Evolutionary conservation across 1,140 invertebrate genomes (phyloP), one percentile per base, ranked within the genome.

Genomic region (Bursaphelenchus mucronatus): DNA sequence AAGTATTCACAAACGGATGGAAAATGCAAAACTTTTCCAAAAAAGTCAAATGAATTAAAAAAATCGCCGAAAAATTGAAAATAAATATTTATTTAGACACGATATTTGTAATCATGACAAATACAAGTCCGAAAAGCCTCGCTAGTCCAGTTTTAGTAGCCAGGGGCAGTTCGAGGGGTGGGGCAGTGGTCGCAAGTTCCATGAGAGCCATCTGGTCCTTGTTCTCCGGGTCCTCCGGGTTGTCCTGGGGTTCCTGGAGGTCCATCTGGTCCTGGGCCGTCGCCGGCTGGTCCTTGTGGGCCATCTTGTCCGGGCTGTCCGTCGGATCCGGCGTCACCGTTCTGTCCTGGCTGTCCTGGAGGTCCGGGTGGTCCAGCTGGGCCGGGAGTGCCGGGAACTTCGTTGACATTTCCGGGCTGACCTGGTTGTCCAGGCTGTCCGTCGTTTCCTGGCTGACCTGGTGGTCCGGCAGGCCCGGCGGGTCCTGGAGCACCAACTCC

Each of bases 361-460:
- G 53, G 4, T 61, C 68, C 68, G 39, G 69, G 40, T 17, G 72
- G 71, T 3, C 69, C 69, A 15, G 69, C 64, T 52, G 70, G 51
- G 30, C 69, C 69, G 13, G 7, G 9, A 8, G 45, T 19, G 45
- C 51, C 50, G 1, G 67, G 57, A 15, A 40, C 47, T 15, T 68
- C 70, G 11, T 46, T 54, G 15, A 74, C 39, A 7, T 10, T 11
- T 62, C 61, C 61, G 51, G 30, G 11, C 45, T 69, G 64, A 44
- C 69, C 69, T 9, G 56, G 46, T 19, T 56, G 58, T 15, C 70
- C 70, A 0, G 66, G 65, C 6, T 43, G 11, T 21, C 70, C 70
- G 9, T 63, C 47, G 1, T 55, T 1, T 11, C 70, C 70, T 17
- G 71, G 47, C 39, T 63, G 53, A 53, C 70, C 70, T 1, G 69